Evolutionary conservation across 92 coral and sea anemone species (phyloP).

Genomic region (Pocillopora meandrina): DNA sequence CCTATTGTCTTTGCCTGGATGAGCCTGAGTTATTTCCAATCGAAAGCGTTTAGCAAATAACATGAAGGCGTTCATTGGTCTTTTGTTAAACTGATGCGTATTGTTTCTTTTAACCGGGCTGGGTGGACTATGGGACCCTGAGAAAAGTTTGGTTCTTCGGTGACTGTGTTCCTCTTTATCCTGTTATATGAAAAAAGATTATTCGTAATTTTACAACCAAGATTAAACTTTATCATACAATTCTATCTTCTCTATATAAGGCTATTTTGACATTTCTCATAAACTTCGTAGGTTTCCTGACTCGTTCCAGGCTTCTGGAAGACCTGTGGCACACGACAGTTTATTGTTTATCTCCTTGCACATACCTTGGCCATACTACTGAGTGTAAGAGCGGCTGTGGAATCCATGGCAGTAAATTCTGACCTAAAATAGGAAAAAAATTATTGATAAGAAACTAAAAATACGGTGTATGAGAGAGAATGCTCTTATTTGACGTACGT

Average conservation of each 20-base stretch:
- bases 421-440: conserved; percentile 49
- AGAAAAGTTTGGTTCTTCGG: conserved; percentile 58
- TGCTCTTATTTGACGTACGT: conserved; percentile 12
- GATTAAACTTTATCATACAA: no score
- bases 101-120: conserved; percentile 55
- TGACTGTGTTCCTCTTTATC: conserved; percentile 86
- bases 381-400: conserved; percentile 85
- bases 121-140: conserved; percentile 29
- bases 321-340: no score
- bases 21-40: conserved; percentile 92
- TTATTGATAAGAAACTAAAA: no score
- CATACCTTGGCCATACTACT: conserved; percentile 95
- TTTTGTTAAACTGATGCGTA: conserved; percentile 66
- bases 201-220: background rate
- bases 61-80: conserved; percentile 99
- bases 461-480: no score
- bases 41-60: conserved; percentile 92
- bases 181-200: conserved; percentile 27
- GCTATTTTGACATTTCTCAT: no score
- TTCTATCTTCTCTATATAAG: no score
- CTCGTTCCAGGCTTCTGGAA: no score
- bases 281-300: no score
- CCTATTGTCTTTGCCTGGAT: conserved; percentile 99
- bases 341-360: background rate
- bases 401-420: conserved; percentile 86